Evolutionary conservation across 2,797 vertebrate genomes (phyloP).

Genomic region (Ceyx erithaca): DNA sequence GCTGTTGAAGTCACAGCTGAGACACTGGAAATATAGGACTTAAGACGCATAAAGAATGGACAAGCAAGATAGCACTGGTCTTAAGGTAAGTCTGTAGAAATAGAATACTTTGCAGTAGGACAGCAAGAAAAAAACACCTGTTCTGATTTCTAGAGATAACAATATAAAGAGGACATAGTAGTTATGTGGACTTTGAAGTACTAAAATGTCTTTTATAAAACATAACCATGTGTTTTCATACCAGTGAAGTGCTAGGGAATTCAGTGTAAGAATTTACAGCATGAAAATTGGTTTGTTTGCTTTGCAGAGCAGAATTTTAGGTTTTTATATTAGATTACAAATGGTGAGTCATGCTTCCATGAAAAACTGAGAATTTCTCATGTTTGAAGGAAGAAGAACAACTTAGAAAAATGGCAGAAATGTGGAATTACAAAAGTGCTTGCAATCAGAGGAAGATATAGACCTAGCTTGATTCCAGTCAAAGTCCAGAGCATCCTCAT

Average conservation of each 20-base stretch:
- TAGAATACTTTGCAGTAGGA: not conserved
- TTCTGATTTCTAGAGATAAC: not conserved
- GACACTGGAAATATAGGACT: not conserved
- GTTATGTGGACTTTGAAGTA: not conserved
- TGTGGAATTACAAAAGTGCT: not conserved
- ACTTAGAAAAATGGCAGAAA: not conserved
- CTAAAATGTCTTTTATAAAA: not conserved
- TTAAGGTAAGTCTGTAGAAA: slow-evolving; percentile 19
- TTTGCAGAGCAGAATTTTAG: not conserved
- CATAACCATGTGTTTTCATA: not conserved
- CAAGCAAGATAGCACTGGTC: not conserved
- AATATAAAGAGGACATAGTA: not conserved
- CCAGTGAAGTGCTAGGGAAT: not conserved
- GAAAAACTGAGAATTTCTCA: not conserved
- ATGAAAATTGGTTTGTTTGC: not conserved
- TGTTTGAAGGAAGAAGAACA: not conserved
- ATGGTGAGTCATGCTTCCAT: not conserved
- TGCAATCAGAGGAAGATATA: not conserved
- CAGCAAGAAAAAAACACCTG: not conserved
- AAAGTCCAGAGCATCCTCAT: not conserved
- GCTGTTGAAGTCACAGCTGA: not conserved
- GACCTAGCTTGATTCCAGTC: not conserved
- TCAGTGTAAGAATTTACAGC: not conserved
- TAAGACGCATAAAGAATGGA: not conserved
- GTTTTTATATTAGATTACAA: not conserved